Evolutionary conservation across 2,888 invertebrate species (phyloP).

Genomic region (Euproctis similis): DNA sequence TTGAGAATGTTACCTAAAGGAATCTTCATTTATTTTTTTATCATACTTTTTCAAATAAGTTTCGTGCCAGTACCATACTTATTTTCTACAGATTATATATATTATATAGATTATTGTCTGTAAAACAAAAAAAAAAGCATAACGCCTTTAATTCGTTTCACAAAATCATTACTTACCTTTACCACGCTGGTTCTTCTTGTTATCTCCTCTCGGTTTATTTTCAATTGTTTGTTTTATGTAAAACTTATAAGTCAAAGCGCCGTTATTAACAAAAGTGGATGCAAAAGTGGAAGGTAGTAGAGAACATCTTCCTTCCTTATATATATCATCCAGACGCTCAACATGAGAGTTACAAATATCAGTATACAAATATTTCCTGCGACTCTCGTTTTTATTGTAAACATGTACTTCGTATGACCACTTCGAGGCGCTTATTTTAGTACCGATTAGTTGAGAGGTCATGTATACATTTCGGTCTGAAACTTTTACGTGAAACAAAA

Average conservation of each 20-base stretch:
- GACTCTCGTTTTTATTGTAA: constrained; percentile 45
- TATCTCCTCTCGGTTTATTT: constrained; percentile 1
- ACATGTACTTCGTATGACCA: constrained; percentile 56
- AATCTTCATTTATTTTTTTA: no score
- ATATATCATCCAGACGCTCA: constrained; percentile 28
- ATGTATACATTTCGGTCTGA: constrained; percentile 36
- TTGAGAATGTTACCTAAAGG: no score
- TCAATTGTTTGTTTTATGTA: constrained; percentile 12
- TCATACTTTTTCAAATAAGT: no score
- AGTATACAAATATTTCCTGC: constrained; percentile 36
- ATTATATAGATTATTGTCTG: no score
- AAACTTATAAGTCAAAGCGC: constrained; percentile 12
- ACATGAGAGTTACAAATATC: constrained; percentile 34
- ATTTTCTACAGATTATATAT: no score
- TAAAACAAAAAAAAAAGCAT: no score
- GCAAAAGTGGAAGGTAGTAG: constrained; percentile 28
- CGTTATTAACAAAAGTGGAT: constrained; percentile 13
- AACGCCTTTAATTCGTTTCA: no score
- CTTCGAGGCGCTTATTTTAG: constrained; percentile 40
- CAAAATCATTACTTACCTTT: neutral
- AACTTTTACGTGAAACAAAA: constrained; percentile 42
- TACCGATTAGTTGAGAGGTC: constrained; percentile 43
- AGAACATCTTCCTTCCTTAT: constrained; percentile 31
- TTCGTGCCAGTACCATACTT: no score
- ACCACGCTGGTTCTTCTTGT: constrained; percentile 2